A percentile compares a stretch with the other conserved stretches of the same genome.
Conservation (phyloP, 2,888 invertebrate species). For the Margaritifera margaritifera region DNA sequence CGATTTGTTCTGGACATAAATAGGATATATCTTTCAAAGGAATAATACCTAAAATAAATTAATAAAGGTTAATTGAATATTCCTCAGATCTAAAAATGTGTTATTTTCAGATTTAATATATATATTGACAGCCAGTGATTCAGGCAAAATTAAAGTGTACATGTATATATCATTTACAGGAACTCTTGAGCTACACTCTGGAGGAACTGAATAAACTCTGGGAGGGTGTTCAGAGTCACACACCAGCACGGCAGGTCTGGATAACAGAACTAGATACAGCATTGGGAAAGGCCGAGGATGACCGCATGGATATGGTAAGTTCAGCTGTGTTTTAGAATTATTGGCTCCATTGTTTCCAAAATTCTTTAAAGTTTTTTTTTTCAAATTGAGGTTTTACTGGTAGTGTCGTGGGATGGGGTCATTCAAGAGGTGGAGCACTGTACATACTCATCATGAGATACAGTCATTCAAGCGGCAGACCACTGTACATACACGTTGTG, state of each 20-base stretch:
- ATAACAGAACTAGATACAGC: slow-evolving; percentile 59
- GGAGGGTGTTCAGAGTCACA: slow-evolving; percentile 57
- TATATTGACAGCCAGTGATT: not conserved
- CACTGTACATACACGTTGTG: no score
- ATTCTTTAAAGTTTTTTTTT: not conserved
- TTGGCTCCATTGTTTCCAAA: not conserved
- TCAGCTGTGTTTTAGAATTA: not conserved
- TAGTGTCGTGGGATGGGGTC: no score
- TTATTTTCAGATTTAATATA: no score
- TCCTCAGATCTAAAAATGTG: no score
- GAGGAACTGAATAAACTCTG: slow-evolving; percentile 56
- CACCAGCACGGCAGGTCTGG: slow-evolving; percentile 55
- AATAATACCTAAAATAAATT: not conserved
- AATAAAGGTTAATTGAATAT: no score
- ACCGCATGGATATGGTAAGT: slow-evolving; percentile 61
- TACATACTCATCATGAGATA: no score
- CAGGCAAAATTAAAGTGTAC: not conserved
- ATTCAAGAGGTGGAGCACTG: no score
- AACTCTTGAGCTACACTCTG: slow-evolving; percentile 50
- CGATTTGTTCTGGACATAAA: not conserved
- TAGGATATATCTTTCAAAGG: not conserved
- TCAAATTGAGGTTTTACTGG: no score
- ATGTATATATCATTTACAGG: slow-evolving; percentile 42
- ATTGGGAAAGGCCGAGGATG: slow-evolving; percentile 58
- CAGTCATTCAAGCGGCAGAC: no score